These are phyloP conservation scores for Plutella xylostella DNA, from an alignment of 2,888 invertebrate genomes.

Conservation along the genomic window DNA sequence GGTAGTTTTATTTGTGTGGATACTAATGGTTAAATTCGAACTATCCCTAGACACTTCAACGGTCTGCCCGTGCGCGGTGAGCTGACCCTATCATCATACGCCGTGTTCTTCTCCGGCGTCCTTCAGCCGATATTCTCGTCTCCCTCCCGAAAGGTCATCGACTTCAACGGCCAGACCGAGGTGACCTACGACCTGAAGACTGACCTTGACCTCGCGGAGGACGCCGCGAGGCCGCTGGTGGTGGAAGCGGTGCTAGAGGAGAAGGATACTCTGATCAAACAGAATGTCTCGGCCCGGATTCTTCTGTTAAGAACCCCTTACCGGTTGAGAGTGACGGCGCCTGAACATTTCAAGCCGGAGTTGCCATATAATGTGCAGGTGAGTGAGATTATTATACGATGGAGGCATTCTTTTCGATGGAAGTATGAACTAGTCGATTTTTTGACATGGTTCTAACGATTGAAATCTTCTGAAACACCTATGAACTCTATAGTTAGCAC, in stretches of 20 bases:
- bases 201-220: slow-evolving; percentile 78
- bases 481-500: too few relatives aligned
- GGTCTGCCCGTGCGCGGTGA: slow-evolving; percentile 90
- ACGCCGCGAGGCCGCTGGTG: slow-evolving; percentile 85
- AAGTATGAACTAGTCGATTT: too few relatives aligned
- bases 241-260: slow-evolving; percentile 93
- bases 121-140: slow-evolving; percentile 83
- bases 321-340: slow-evolving; percentile 81
- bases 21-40: too few relatives aligned
- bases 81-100: slow-evolving; percentile 85
- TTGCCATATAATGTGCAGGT: slow-evolving; percentile 87
- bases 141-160: slow-evolving; percentile 78
- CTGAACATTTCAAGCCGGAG: slow-evolving; percentile 90
- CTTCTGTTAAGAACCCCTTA: slow-evolving; percentile 71
- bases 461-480: too few relatives aligned
- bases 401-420: too few relatives aligned
- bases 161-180: slow-evolving; percentile 73
- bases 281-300: slow-evolving; percentile 77
- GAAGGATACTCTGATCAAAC: slow-evolving; percentile 84
- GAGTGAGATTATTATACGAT: slow-evolving; percentile 15
- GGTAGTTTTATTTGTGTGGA: too few relatives aligned
- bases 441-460: too few relatives aligned
- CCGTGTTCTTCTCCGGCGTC: slow-evolving; percentile 82
- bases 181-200: slow-evolving; percentile 83
- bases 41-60: slow-evolving; percentile 78